Base-by-base conservation (phyloP, 1,140 invertebrate species). In the Bombus superbus region DNA sequence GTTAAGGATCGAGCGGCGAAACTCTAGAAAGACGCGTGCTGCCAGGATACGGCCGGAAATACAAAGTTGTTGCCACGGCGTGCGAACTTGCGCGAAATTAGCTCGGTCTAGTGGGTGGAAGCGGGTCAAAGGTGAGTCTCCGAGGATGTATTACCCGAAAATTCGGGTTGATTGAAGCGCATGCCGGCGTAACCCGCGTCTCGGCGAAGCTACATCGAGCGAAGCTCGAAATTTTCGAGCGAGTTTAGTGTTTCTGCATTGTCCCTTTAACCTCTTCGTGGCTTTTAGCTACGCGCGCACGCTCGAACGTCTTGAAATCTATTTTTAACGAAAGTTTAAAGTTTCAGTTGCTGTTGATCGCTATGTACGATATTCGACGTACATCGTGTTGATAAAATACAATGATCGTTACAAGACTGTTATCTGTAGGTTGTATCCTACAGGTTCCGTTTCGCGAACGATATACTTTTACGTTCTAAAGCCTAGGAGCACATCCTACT, bases 131-230 rank as follows among this genome's bases (percentile, higher is more conserved):
- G 82, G 82, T 78, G 64, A 71, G 82, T 69, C 82, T 53, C 82
- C 82, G 44, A 83, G 82, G 74, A 78, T 69, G 38, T 83, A 83
- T 83, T 83, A 83, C 62, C 22, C 81, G 81, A 83, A 83, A 77
- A 77, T 77, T 83, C 81, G 40, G 53, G 66, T 64, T 77, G 81
- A 83, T 83, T 83, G 73, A 83, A 47, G 74, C 44, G 62, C 64
- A 57, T 25, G 47, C 47, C 38, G 74, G 22, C 64, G 64, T n/a
- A 57, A 78, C 81, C 35, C 47, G 53, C 40, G 73, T 69, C 62
- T 40, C 38, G 25, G 3, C 32, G 40, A n/a, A 28, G 44, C 35
- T 18, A 47, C 28, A 10, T 1, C 11, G 10, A 18, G 18, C 47
- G 47, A 5, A 72, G 28, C 28, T n/a, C 25, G 59, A 59, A 82